Percentiles rank a stretch among this genome's conserved stretches.
Conservation (phyloP, 2,797 vertebrate species). For the Echeneis naucrates region DNA sequence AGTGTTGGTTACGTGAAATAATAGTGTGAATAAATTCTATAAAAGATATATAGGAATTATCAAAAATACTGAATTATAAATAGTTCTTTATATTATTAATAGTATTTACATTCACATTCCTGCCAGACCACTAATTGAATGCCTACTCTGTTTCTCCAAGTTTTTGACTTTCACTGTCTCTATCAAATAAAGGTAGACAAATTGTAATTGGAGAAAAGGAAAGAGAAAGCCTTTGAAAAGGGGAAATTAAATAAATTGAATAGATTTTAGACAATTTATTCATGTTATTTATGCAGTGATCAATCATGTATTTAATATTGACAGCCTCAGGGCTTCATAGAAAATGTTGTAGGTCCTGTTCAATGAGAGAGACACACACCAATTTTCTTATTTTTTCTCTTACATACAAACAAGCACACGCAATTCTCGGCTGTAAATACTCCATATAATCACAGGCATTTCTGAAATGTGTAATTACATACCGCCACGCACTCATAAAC, state of each 20-base stretch:
- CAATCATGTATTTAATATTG: not conserved
- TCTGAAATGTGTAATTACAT: constrained; percentile 18
- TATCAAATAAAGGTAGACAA: no score
- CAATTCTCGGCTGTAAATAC: constrained; percentile 5
- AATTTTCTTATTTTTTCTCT: not conserved
- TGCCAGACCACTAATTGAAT: no score
- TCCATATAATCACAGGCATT: constrained; percentile 13
- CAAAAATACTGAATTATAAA: not conserved
- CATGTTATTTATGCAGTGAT: constrained; percentile 5
- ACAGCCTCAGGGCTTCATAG: constrained; percentile 4
- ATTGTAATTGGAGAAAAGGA: not conserved
- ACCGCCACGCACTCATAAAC: constrained; percentile 47
- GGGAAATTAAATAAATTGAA: not conserved
- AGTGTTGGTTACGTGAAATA: not conserved
- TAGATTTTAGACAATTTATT: not conserved
- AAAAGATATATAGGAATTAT: not conserved
- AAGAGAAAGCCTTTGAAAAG: not conserved
- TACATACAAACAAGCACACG: not conserved
- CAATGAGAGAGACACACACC: not conserved
- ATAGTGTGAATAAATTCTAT: not conserved
- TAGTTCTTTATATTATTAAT: not conserved
- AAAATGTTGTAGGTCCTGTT: not conserved
- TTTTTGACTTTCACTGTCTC: no score
- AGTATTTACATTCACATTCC: not conserved
- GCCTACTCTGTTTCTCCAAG: no score